Percentiles rank a stretch among this genome's conserved stretches.
Conservation (phyloP, 2,113 vertebrate species). For the Strix uralensis region DNA sequence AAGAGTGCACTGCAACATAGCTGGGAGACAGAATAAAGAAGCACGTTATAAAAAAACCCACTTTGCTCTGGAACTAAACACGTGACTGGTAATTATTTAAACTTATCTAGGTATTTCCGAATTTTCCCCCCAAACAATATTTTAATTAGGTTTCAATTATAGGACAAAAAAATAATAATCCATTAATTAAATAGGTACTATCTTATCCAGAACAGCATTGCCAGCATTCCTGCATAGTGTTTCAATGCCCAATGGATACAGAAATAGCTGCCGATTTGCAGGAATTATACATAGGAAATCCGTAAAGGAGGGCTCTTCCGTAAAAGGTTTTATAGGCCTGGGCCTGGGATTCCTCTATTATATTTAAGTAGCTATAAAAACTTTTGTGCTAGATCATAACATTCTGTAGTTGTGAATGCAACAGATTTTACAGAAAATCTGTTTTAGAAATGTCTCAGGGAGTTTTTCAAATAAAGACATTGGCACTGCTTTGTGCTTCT, state of each 20-base stretch:
- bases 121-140: neutral
- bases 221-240: neutral
- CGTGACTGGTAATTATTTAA: slow-evolving; percentile 20
- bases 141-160: neutral
- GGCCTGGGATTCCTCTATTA: slow-evolving; percentile 42
- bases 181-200: neutral
- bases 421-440: slow-evolving; percentile 58
- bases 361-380: slow-evolving; percentile 54
- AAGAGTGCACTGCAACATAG: neutral
- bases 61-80: slow-evolving; percentile 20
- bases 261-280: neutral
- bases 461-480: slow-evolving; percentile 45
- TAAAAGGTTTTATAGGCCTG: slow-evolving; percentile 5
- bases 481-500: neutral
- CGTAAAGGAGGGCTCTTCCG: neutral
- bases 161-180: neutral
- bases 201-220: neutral
- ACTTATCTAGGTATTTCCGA: neutral
- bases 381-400: slow-evolving; percentile 55
- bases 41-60: neutral
- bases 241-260: neutral
- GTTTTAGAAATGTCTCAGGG: slow-evolving; percentile 40
- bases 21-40: slow-evolving; percentile 33
- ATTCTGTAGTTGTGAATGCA: slow-evolving; percentile 53
- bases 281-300: neutral